Conservation (phyloP, 2,888 invertebrate species). For the Drosophila yooni region DNA sequence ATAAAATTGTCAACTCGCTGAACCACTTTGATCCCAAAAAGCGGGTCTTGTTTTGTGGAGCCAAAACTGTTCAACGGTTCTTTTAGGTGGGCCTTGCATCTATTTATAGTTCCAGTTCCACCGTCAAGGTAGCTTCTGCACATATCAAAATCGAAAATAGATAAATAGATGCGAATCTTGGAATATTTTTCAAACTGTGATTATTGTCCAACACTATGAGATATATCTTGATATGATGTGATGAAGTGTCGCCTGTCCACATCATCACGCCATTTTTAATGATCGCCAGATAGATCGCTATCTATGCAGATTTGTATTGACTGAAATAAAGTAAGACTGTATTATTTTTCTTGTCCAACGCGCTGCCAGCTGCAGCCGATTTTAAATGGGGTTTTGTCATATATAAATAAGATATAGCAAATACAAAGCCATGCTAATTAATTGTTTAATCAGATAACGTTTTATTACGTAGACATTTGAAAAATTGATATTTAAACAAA, state of each 20-base stretch:
- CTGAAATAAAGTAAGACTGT: conserved; percentile 41
- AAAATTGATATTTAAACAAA: conserved; percentile 74
- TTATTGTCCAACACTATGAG: not conserved
- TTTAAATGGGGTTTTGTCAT: not conserved
- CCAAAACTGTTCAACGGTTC: conserved; percentile 40
- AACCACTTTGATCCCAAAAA: conserved; percentile 68
- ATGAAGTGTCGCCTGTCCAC: conserved; percentile 58
- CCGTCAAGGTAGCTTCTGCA: conserved; percentile 24
- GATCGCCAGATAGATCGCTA: conserved; percentile 47
- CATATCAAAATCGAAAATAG: conserved; percentile 21
- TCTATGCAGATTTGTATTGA: conserved; percentile 56
- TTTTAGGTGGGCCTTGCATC: conserved; percentile 7
- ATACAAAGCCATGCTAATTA: conserved; percentile 68
- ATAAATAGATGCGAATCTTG: not conserved
- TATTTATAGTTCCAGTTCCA: conserved; percentile 49
- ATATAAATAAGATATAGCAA: conserved; percentile 6
- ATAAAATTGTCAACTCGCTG: conserved; percentile 72
- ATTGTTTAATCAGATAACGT: conserved; percentile 75
- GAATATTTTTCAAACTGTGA: not conserved
- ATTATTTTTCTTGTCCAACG: conserved; percentile 33
- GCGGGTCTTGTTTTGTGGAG: conserved; percentile 39
- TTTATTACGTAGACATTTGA: conserved; percentile 76
- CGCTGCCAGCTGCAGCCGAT: conserved; percentile 8
- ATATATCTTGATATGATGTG: conserved; percentile 39
- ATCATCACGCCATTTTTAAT: conserved; percentile 66